Evolutionary conservation across 2,113 vertebrate species (phyloP).

Genomic region (Myrmecobius fasciatus): DNA sequence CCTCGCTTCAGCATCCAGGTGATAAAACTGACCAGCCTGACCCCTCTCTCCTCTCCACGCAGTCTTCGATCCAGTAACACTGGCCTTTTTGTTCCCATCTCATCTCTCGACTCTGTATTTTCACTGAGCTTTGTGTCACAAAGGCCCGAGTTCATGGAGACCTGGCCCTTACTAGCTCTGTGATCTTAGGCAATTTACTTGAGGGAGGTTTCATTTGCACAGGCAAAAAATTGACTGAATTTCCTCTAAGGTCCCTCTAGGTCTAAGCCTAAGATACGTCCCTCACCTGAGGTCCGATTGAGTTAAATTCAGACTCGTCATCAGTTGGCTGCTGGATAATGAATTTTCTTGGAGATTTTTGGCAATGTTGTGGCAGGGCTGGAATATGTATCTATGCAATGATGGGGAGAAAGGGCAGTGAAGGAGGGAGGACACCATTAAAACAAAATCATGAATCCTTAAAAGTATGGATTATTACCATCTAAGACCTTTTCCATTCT

Average conservation of each 20-base stretch:
- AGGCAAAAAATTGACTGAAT: neutral
- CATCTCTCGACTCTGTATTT: neutral
- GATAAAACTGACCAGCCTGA: neutral
- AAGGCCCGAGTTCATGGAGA: conserved; percentile 1
- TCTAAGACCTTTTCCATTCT: neutral
- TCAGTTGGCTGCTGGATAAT: neutral
- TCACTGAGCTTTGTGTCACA: neutral
- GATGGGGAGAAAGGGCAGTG: neutral
- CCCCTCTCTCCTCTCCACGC: neutral
- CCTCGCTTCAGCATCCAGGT: neutral
- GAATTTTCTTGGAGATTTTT: neutral
- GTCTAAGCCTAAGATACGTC: neutral
- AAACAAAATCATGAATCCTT: neutral
- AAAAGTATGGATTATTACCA: too few relatives aligned
- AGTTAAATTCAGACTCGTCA: neutral
- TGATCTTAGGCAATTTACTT: neutral
- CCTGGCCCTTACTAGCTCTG: neutral
- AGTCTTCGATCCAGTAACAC: neutral
- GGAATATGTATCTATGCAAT: neutral
- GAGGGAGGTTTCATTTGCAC: neutral
- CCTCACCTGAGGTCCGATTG: neutral
- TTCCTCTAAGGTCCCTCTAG: neutral
- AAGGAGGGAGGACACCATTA: neutral
- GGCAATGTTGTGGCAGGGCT: neutral
- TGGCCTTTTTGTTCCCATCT: neutral